Evolutionary conservation across 2,888 invertebrate genomes (phyloP).

Genomic region (Polyommatus iphigenia): DNA sequence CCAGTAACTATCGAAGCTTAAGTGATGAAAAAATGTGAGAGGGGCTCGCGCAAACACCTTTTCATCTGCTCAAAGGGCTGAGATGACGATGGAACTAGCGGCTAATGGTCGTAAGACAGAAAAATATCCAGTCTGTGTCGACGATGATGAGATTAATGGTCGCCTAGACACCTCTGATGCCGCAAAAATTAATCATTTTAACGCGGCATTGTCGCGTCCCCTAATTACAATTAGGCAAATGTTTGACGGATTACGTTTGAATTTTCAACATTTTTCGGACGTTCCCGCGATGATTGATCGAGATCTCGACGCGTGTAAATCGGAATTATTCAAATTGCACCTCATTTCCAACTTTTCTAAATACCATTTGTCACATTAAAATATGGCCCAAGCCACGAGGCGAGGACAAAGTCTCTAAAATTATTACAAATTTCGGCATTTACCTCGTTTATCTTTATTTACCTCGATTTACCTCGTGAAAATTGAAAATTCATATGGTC

Average conservation of each 20-base stretch:
- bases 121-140: conserved; percentile 70
- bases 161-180: conserved; percentile 56
- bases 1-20: conserved; percentile 79
- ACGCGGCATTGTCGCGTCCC: conserved; percentile 74
- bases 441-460: no score
- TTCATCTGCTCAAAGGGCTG: conserved; percentile 76
- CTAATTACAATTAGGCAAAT: conserved; percentile 72
- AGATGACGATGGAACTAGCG: conserved; percentile 71
- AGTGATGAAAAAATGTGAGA: conserved; percentile 74
- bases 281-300: conserved; percentile 66
- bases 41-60: conserved; percentile 80
- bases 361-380: not conserved
- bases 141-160: conserved; percentile 77
- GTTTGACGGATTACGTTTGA: conserved; percentile 70
- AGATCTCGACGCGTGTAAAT: conserved; percentile 36
- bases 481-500: no score
- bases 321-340: conserved; percentile 17
- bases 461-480: no score
- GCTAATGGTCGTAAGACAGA: conserved; percentile 76
- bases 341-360: not conserved
- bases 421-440: not conserved
- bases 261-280: conserved; percentile 60
- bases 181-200: conserved; percentile 78
- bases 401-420: not conserved
- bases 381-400: not conserved